Evolutionary conservation across 2,888 invertebrate species (phyloP).

Genomic region (Oligia fasciuncula): DNA sequence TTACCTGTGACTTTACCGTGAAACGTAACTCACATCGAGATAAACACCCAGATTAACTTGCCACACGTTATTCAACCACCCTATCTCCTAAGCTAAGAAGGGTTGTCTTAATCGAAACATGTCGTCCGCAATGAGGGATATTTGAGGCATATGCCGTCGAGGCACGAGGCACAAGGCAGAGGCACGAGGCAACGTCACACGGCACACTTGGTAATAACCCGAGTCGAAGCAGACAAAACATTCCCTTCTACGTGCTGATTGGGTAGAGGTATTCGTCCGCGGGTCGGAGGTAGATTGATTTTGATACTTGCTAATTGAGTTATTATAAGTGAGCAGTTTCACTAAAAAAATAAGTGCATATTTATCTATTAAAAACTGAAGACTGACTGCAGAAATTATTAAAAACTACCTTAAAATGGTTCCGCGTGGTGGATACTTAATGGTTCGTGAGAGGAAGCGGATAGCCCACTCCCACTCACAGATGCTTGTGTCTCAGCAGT

Average conservation of each 20-base stretch:
- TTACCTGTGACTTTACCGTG: neutral
- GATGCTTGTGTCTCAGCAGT: no score
- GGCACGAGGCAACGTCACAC: slow-evolving; percentile 71
- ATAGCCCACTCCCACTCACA: no score
- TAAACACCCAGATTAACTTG: slow-evolving; percentile 22
- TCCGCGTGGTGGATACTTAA: no score
- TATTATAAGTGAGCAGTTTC: neutral
- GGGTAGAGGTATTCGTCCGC: slow-evolving; percentile 77
- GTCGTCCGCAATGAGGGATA: slow-evolving; percentile 85
- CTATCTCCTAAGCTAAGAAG: slow-evolving; percentile 78
- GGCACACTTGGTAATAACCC: slow-evolving; percentile 76
- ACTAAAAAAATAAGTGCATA: neutral
- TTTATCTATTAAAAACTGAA: neutral
- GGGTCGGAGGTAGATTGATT: slow-evolving; percentile 51
- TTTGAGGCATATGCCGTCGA: slow-evolving; percentile 83
- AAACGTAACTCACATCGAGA: neutral
- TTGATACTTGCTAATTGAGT: slow-evolving; percentile 76
- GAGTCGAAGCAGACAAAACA: slow-evolving; percentile 85
- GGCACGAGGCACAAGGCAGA: slow-evolving; percentile 71
- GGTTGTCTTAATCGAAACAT: slow-evolving; percentile 88
- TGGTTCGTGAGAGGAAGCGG: no score
- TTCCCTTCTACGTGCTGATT: slow-evolving; percentile 86
- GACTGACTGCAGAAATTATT: neutral
- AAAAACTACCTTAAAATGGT: neutral
- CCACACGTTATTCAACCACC: slow-evolving; percentile 46